Percentiles rank a stretch among this genome's conserved stretches.
Conservation (phyloP, 2,888 invertebrate genomes). For the Stegana nigrithorax region DNA sequence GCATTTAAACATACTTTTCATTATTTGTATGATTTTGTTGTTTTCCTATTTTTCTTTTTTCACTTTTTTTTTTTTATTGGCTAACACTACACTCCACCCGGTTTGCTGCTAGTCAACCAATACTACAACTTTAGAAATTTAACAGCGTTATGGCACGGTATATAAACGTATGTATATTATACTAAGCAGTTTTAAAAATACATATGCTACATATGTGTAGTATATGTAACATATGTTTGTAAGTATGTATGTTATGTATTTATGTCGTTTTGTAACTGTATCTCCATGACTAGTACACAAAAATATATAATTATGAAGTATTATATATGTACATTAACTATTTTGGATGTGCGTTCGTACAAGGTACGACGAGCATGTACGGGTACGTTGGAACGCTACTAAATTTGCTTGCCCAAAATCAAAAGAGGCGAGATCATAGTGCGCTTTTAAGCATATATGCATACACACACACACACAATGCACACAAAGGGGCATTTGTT, state of each 20-base stretch:
- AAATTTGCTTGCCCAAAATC: background rate
- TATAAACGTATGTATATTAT: too few species aligned
- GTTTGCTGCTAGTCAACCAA: too few species aligned
- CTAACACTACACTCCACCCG: background rate
- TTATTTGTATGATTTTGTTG: background rate
- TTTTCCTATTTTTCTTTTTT: background rate
- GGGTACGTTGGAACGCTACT: background rate
- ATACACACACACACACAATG: too few species aligned
- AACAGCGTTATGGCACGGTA: too few species aligned
- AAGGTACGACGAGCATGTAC: background rate
- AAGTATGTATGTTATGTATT: constrained; percentile 16
- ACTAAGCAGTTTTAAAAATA: too few species aligned
- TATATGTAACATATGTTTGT: constrained; percentile 26
- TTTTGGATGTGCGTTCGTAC: background rate
- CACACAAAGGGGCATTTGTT: too few species aligned
- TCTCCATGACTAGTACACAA: constrained; percentile 46
- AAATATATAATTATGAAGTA: constrained; percentile 22
- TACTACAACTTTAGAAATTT: too few species aligned
- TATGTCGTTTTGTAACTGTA: constrained; percentile 32
- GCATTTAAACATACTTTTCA: background rate
- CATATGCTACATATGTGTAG: too few species aligned
- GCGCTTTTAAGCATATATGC: too few species aligned
- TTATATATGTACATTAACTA: constrained; percentile 1
- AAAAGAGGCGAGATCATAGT: constrained; percentile 16
- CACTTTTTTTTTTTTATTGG: background rate